A percentile compares a stretch with the other conserved stretches of the same genome.
Evolutionary conservation across 2,888 invertebrate species (phyloP).

Genomic region (Amitus sp.): DNA sequence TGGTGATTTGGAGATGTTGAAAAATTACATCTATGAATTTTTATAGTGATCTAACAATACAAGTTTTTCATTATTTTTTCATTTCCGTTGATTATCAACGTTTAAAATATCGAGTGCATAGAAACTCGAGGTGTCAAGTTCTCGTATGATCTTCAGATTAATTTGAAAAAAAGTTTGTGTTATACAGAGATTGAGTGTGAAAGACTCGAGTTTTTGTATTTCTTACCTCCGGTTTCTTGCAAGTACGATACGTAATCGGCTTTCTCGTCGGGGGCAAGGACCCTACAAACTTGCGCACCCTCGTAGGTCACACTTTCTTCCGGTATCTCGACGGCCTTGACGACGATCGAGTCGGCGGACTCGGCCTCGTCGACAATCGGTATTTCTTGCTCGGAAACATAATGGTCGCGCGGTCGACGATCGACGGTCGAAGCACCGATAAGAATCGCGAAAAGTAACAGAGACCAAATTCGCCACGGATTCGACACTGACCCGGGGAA

Average conservation of each 20-base stretch:
- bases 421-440: conserved; percentile 23
- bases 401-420: conserved; percentile 12
- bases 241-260: conserved; percentile 68
- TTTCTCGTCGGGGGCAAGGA: conserved; percentile 68
- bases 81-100: no score
- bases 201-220: conserved; percentile 5
- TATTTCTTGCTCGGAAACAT: conserved; percentile 28
- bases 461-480: conserved; percentile 8
- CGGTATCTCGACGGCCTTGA: conserved; percentile 52
- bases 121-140: no score
- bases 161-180: no score
- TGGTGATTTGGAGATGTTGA: no score
- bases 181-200: no score
- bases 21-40: no score
- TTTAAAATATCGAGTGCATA: no score
- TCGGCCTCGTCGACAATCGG: conserved; percentile 44
- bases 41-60: no score
- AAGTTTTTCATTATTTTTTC: no score
- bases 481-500: conserved; percentile 19
- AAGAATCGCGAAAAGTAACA: conserved; percentile 20
- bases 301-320: conserved; percentile 71
- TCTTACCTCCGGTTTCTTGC: conserved; percentile 69
- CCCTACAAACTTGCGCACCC: conserved; percentile 83
- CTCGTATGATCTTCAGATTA: no score
- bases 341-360: conserved; percentile 40